Percentiles rank a stretch among this genome's conserved stretches.
phyloP scores from a whole-genome alignment of 2,888 invertebrate species.

The Netelia fuscicornis region DNA sequence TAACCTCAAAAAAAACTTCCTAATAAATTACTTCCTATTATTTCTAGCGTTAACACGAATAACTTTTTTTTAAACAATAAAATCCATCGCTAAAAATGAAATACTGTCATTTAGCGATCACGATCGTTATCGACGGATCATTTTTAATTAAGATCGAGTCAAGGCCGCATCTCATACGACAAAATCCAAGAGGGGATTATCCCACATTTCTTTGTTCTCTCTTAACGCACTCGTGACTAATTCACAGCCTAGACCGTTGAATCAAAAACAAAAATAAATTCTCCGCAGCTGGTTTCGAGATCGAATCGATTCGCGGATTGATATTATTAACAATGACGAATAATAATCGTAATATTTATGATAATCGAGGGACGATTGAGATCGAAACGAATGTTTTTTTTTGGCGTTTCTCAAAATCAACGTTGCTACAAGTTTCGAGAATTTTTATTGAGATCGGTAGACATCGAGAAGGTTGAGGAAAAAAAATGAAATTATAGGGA shows the following conservation, averaged over 20 bases:
- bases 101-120: too few relatives aligned
- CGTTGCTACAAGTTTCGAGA: background rate
- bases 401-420: background rate
- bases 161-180: background rate
- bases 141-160: background rate
- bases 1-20: background rate
- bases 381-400: too few relatives aligned
- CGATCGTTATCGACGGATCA: too few relatives aligned
- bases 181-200: slow-evolving; percentile 30
- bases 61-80: too few relatives aligned
- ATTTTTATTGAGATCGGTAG: background rate
- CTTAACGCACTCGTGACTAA: background rate
- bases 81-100: too few relatives aligned
- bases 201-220: slow-evolving; percentile 49
- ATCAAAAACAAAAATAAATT: slow-evolving; percentile 12
- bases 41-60: too few relatives aligned
- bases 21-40: background rate
- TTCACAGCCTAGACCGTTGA: slow-evolving; percentile 36
- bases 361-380: background rate
- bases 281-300: slow-evolving; percentile 44
- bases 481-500: slow-evolving; percentile 30
- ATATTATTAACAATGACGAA: slow-evolving; percentile 15
- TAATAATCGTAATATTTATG: slow-evolving; percentile 19
- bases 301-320: slow-evolving; percentile 18
- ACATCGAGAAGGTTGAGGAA: background rate